These are phyloP conservation scores for Oreochromis aureus DNA, from an alignment of 2,113 vertebrate species.

Conservation along the genomic window DNA sequence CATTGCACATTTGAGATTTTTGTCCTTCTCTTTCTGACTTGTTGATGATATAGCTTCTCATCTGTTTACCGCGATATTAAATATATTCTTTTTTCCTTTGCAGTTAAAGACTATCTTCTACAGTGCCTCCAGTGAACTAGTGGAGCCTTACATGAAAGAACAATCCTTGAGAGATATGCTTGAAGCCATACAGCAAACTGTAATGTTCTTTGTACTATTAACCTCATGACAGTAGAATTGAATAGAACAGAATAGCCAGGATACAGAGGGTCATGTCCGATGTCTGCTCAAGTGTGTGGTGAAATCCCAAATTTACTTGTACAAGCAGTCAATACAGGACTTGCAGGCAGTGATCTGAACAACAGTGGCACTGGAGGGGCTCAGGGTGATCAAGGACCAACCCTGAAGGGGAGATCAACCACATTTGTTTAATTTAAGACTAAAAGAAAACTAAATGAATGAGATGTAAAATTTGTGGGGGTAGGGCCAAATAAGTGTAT, in stretches of 20 bases:
- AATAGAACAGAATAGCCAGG: background rate
- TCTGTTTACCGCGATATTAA: background rate
- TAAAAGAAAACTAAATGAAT: background rate
- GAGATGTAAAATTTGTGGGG: background rate
- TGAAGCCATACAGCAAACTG: rapidly evolving
- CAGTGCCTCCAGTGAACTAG: background rate
- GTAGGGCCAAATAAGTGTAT: background rate
- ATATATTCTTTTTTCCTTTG: background rate
- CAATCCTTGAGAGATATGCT: rapidly evolving
- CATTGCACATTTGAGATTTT: background rate
- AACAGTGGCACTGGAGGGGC: background rate
- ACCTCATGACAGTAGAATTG: background rate
- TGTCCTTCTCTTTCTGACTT: background rate
- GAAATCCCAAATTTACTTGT: background rate
- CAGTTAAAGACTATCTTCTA: background rate
- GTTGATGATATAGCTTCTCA: background rate
- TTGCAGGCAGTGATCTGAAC: background rate
- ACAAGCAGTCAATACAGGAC: background rate
- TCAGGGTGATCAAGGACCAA: background rate
- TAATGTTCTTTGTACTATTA: background rate
- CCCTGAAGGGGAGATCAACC: background rate
- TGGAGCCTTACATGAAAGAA: background rate
- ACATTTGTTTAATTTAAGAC: background rate
- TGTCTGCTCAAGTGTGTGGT: background rate
- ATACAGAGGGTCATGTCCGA: background rate